These are phyloP conservation scores for Eleutherodactylus coqui DNA, from an alignment of 2,797 vertebrate genomes.

Conservation along the genomic window DNA sequence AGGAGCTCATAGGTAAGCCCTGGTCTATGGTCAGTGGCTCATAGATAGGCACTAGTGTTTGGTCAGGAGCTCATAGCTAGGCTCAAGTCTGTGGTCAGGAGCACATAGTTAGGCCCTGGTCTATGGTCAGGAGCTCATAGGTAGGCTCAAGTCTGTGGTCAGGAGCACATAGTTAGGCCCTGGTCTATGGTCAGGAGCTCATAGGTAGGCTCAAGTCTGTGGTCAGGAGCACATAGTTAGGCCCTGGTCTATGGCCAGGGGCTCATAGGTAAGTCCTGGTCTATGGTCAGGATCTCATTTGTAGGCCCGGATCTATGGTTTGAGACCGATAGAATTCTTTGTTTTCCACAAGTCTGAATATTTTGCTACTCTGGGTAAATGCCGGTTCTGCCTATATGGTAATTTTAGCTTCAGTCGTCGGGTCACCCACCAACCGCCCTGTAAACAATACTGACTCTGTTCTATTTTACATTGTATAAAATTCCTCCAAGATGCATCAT, in stretches of 20 bases:
- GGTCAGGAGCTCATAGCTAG: too few species aligned
- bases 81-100: too few species aligned
- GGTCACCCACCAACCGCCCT: background rate
- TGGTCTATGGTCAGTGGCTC: background rate
- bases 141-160: too few species aligned
- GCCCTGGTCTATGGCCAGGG: background rate
- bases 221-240: too few species aligned
- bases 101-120: too few species aligned
- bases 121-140: too few species aligned
- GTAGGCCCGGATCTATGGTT: background rate
- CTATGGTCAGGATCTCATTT: background rate
- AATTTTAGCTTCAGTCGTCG: background rate
- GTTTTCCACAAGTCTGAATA: too few species aligned
- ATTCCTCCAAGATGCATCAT: conserved; percentile 20
- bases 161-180: too few species aligned
- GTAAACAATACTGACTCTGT: background rate
- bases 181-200: too few species aligned
- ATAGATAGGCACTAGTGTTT: too few species aligned
- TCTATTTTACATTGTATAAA: background rate
- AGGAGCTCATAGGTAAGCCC: background rate
- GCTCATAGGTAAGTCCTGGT: background rate
- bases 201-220: too few species aligned
- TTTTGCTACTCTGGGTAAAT: background rate
- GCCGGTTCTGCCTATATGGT: background rate
- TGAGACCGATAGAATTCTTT: background rate